phyloP scores from a whole-genome alignment of 2,888 invertebrate genomes.

The Drosophila stalkeri region DNA sequence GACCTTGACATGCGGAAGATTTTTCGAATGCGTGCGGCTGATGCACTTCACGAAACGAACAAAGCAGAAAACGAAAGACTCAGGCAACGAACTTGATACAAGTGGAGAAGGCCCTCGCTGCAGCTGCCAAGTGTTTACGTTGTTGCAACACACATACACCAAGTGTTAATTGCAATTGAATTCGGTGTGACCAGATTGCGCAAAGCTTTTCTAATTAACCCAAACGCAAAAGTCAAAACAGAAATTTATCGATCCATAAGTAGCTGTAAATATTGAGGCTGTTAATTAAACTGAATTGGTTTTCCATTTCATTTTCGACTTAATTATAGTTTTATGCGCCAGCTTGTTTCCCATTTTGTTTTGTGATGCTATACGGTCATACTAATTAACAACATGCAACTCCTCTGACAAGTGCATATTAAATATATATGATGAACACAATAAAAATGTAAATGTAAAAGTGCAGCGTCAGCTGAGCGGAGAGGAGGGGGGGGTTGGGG shows the following conservation, averaged over 20 bases:
- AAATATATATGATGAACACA: slow-evolving; percentile 39
- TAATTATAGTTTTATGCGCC: slow-evolving; percentile 11
- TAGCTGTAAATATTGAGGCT: slow-evolving; percentile 17
- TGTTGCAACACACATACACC: slow-evolving; percentile 62
- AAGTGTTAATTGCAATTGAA: slow-evolving; percentile 73
- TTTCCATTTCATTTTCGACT: slow-evolving; percentile 19
- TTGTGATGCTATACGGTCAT: slow-evolving; percentile 46
- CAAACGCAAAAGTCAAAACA: background rate
- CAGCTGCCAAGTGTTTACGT: slow-evolving; percentile 47
- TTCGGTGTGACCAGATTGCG: slow-evolving; percentile 69
- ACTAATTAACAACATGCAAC: slow-evolving; percentile 42
- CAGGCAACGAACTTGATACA: slow-evolving; percentile 57
- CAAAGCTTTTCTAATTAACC: slow-evolving; percentile 41
- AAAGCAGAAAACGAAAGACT: slow-evolving; percentile 50
- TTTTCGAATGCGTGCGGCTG: slow-evolving; percentile 53
- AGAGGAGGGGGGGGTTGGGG: background rate
- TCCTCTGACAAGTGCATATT: slow-evolving; percentile 49
- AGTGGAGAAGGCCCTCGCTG: slow-evolving; percentile 51
- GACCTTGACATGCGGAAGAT: slow-evolving; percentile 81
- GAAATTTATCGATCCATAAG: slow-evolving; percentile 37
- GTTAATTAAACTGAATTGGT: slow-evolving; percentile 36
- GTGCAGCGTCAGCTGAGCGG: slow-evolving; percentile 7
- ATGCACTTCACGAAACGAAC: slow-evolving; percentile 57
- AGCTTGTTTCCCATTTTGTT: background rate
- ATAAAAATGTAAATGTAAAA: slow-evolving; percentile 38